Conservation (phyloP, 2,797 vertebrate genomes). For the Myioborus melanocephalus region DNA sequence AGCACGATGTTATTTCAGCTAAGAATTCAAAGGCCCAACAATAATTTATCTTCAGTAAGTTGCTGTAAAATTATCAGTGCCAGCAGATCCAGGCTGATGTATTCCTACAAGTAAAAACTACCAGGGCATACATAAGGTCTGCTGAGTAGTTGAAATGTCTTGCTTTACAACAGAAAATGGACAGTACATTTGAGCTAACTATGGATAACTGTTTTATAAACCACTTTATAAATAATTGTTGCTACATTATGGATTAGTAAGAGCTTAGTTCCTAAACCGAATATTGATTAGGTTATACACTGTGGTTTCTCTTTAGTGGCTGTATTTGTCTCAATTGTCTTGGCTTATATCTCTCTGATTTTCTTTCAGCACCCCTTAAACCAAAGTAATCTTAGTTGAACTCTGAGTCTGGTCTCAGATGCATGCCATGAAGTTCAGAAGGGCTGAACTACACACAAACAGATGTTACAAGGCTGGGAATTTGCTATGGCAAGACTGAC, state of each 20-base stretch:
- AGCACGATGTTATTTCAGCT: neutral
- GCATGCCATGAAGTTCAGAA: neutral
- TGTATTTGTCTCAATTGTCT: neutral
- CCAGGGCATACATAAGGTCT: neutral
- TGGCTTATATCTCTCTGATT: neutral
- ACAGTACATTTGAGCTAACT: neutral
- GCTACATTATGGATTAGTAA: neutral
- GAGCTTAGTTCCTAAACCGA: neutral
- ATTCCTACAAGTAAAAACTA: neutral
- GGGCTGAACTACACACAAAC: neutral
- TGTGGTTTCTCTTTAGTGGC: neutral
- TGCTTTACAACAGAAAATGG: neutral
- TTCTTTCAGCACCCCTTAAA: neutral
- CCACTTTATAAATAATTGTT: neutral
- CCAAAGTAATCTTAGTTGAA: neutral
- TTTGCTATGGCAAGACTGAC: neutral
- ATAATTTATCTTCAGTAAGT: neutral
- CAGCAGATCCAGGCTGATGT: neutral
- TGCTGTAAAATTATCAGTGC: neutral
- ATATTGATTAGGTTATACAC: neutral
- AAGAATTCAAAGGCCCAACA: neutral
- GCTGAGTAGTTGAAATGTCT: neutral
- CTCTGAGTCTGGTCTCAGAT: neutral
- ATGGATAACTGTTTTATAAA: neutral
- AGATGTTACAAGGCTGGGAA: neutral